phyloP scores from a whole-genome alignment of 2,888 invertebrate genomes.

The Torymus tubicola region DNA sequence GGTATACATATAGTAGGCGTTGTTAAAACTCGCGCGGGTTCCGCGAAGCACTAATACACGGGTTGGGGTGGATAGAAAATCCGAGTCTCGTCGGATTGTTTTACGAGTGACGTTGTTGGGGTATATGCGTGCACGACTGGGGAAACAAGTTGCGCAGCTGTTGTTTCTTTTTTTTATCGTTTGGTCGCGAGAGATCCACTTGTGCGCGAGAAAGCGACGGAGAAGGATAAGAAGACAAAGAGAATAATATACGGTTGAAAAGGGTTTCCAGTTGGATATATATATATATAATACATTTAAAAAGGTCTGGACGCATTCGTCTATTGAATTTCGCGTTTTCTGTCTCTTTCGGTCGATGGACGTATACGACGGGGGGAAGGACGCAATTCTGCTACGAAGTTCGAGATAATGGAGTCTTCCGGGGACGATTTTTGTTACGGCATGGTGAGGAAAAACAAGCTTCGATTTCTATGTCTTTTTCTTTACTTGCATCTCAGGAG shows the following conservation, averaged over 20 bases:
- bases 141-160: neutral
- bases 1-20: no score
- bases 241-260: slow-evolving; percentile 39
- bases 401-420: slow-evolving; percentile 38
- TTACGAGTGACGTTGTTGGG: slow-evolving; percentile 28
- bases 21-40: no score
- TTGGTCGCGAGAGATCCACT: neutral
- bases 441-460: slow-evolving; percentile 25
- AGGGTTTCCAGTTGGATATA: slow-evolving; percentile 28
- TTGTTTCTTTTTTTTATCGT: slow-evolving; percentile 20
- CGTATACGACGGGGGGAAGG: no score
- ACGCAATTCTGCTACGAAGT: neutral
- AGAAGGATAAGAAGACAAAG: neutral
- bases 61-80: no score
- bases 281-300: slow-evolving; percentile 52
- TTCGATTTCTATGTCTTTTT: slow-evolving; percentile 28
- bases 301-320: slow-evolving; percentile 12
- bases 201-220: neutral
- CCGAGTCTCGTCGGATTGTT: slow-evolving; percentile 8
- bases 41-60: no score
- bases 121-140: neutral
- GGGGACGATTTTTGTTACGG: slow-evolving; percentile 23
- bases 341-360: no score
- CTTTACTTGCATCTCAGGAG: neutral
- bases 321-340: slow-evolving; percentile 45